phyloP scores from a whole-genome alignment of 2,797 vertebrate genomes.

The Picus viridis region DNA sequence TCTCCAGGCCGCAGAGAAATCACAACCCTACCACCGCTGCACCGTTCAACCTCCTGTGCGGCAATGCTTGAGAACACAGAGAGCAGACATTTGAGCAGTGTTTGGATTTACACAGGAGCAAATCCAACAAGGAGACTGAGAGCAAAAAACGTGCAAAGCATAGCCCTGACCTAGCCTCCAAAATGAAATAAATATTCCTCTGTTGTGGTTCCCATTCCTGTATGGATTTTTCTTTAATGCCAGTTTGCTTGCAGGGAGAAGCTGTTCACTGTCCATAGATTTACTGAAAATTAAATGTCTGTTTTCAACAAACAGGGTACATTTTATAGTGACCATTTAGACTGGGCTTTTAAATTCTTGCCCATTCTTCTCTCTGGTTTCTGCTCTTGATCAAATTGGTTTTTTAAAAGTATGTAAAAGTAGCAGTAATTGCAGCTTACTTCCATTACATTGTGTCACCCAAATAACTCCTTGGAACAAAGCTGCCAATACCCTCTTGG shows the following conservation, averaged over 20 bases:
- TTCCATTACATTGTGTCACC: not conserved
- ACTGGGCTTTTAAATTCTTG: not conserved
- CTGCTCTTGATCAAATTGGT: constrained; percentile 1
- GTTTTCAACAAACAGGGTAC: not conserved
- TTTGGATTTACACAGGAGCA: not conserved
- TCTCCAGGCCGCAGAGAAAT: not conserved
- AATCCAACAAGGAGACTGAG: not conserved
- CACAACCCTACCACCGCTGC: not conserved
- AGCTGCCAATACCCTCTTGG: not conserved
- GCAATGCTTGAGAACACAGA: not conserved
- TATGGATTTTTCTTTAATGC: not conserved
- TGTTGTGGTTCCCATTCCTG: not conserved
- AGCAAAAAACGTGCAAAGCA: not conserved
- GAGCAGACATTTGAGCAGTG: not conserved
- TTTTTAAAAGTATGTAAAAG: not conserved
- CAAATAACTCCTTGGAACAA: not conserved
- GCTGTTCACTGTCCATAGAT: not conserved
- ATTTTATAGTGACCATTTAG: not conserved
- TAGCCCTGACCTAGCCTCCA: not conserved
- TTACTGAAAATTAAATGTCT: not conserved
- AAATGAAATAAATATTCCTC: not conserved
- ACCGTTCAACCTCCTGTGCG: not conserved
- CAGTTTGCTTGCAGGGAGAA: not conserved
- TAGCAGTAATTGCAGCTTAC: constrained; percentile 12
- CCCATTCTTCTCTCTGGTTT: not conserved